Percentiles rank a stretch among this genome's conserved stretches.
Conservation (phyloP, 2,888 invertebrate species). For the Pardosa pseudoannulata region DNA sequence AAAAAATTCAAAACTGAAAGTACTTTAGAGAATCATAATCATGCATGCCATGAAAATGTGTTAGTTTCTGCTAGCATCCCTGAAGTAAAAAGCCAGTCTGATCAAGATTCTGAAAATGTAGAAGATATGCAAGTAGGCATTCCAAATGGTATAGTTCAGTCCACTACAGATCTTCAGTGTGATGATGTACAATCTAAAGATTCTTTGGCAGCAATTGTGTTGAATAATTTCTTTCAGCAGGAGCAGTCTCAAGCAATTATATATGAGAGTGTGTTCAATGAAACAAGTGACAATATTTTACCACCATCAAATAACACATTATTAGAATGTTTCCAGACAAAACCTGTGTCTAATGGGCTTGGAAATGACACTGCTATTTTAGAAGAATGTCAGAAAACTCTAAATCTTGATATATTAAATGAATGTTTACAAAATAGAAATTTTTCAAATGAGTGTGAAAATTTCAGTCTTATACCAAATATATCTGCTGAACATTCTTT, state of each 20-base stretch:
- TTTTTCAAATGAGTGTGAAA: slow-evolving; percentile 20
- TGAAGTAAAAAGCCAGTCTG: not conserved
- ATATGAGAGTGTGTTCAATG: slow-evolving; percentile 32
- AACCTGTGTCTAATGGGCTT: not conserved
- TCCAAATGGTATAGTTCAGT: not conserved
- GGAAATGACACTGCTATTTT: slow-evolving; percentile 1
- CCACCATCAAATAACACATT: not conserved
- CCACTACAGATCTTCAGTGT: not conserved
- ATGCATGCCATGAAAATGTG: not conserved
- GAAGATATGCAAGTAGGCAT: not conserved
- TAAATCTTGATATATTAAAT: slow-evolving; percentile 29
- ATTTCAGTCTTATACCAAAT: not conserved
- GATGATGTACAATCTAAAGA: slow-evolving; percentile 12
- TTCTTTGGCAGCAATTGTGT: slow-evolving; percentile 31
- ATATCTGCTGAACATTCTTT: not conserved
- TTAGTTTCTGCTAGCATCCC: not conserved
- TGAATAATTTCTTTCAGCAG: slow-evolving; percentile 36
- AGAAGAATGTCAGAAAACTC: slow-evolving; percentile 39
- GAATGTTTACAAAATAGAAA: slow-evolving; percentile 39
- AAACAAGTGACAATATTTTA: not conserved
- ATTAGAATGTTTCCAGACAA: not conserved
- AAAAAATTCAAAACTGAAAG: slow-evolving; percentile 27
- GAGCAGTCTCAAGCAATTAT: slow-evolving; percentile 8
- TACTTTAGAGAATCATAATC: slow-evolving; percentile 20
- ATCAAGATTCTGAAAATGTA: not conserved